Conservation (phyloP, 2,888 invertebrate species). For the Metopia argyrocephala region DNA sequence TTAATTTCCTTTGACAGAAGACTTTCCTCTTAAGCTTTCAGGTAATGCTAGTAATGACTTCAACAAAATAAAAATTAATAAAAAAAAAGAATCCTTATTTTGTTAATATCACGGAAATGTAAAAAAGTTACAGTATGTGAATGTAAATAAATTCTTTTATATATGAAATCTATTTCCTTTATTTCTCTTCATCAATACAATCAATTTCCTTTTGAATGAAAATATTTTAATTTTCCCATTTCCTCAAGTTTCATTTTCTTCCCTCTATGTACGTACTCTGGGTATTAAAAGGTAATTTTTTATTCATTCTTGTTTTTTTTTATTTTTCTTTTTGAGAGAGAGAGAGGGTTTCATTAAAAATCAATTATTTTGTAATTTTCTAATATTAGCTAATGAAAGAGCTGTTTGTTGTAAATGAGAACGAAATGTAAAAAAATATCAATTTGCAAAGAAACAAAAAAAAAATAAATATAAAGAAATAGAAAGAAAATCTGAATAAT, state of each 20-base stretch:
- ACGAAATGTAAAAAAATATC: slow-evolving; percentile 14
- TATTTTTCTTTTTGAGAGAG: too few relatives aligned
- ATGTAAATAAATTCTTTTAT: background rate
- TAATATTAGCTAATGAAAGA: slow-evolving; percentile 49
- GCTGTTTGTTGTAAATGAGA: slow-evolving; percentile 19
- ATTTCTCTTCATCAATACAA: slow-evolving; percentile 29
- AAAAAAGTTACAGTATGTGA: background rate
- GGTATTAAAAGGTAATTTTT: too few relatives aligned
- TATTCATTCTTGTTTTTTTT: too few relatives aligned
- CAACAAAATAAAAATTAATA: too few relatives aligned
- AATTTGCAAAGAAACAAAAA: slow-evolving; percentile 11
- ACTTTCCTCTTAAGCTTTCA: too few relatives aligned
- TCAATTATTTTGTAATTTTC: slow-evolving; percentile 44
- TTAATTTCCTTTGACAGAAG: too few relatives aligned
- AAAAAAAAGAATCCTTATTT: too few relatives aligned
- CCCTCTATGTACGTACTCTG: background rate
- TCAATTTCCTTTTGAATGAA: slow-evolving; percentile 42
- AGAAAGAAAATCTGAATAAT: slow-evolving; percentile 6
- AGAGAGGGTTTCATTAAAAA: slow-evolving; percentile 49
- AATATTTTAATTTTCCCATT: slow-evolving; percentile 41
- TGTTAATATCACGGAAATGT: background rate
- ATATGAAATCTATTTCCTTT: background rate
- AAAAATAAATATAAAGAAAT: slow-evolving; percentile 31
- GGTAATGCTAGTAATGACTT: too few relatives aligned
- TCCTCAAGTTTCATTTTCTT: background rate